These are phyloP conservation scores for Hemibagrus guttatus DNA, from an alignment of 2,797 vertebrate species.

Conservation along the genomic window DNA sequence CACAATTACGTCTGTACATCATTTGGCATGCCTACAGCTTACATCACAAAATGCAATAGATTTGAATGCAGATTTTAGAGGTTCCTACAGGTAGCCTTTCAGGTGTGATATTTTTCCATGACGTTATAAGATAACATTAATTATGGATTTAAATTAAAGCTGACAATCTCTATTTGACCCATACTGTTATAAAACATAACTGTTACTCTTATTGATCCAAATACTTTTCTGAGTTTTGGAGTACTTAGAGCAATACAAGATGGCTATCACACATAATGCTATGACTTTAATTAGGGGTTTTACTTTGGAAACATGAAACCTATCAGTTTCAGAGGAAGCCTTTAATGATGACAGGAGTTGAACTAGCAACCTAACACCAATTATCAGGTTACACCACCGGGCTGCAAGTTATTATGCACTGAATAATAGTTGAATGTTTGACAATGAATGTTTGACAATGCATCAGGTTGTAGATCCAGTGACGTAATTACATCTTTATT, in stretches of 20 bases:
- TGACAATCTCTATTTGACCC: neutral
- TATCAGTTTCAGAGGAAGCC: slow-evolving; percentile 20
- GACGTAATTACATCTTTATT: slow-evolving; percentile 32
- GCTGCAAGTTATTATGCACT: slow-evolving; percentile 15
- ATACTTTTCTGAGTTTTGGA: neutral
- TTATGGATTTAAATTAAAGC: neutral
- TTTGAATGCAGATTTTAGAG: neutral
- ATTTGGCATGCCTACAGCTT: neutral
- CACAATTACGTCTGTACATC: no score
- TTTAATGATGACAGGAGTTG: slow-evolving; percentile 9
- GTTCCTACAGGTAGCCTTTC: neutral
- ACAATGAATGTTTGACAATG: slow-evolving; percentile 7
- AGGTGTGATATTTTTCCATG: neutral
- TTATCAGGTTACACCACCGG: slow-evolving; percentile 20
- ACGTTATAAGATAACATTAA: neutral
- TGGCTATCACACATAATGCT: neutral
- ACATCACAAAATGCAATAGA: neutral
- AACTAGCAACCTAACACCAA: slow-evolving; percentile 23
- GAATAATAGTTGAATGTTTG: no score
- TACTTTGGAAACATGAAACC: slow-evolving; percentile 12
- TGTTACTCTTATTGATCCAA: neutral
- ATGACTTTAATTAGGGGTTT: slow-evolving; percentile 16
- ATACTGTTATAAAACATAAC: neutral
- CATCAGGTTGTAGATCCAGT: slow-evolving; percentile 4
- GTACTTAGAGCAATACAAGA: neutral